Conservation (phyloP, 1,140 invertebrate genomes). For the Druon quercuslanigerum region DNA sequence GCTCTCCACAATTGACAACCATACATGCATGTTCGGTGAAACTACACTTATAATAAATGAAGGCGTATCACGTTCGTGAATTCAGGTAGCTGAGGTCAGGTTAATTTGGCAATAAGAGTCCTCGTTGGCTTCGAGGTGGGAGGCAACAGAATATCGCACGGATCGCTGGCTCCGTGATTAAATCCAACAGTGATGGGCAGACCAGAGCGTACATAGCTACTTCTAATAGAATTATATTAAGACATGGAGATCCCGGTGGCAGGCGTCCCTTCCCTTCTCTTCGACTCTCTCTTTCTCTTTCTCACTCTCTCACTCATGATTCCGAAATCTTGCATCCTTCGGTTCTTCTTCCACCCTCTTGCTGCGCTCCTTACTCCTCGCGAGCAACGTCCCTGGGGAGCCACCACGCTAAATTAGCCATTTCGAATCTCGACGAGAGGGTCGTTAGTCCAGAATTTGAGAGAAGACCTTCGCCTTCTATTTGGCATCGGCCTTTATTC, state of each 20-base stretch:
- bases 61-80: conserved; percentile 15
- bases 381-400: conserved; percentile 61
- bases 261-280: conserved; percentile 50
- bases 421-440: conserved; percentile 71
- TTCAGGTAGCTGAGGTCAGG: conserved; percentile 53
- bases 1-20: conserved; percentile 1
- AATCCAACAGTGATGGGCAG: conserved; percentile 70
- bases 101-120: conserved; percentile 67
- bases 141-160: conserved; percentile 66
- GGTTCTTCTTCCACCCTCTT: conserved; percentile 56
- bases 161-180: conserved; percentile 71
- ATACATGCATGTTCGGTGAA: conserved; percentile 20
- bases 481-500: background rate
- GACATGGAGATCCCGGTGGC: conserved; percentile 60
- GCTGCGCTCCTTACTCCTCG: conserved; percentile 49
- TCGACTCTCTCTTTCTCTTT: conserved; percentile 41
- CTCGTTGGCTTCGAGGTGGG: conserved; percentile 40
- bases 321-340: conserved; percentile 47
- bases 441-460: conserved; percentile 53
- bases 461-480: background rate
- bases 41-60: conserved; percentile 18
- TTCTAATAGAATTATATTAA: conserved; percentile 76
- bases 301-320: conserved; percentile 47
- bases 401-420: conserved; percentile 72
- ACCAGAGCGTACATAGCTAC: conserved; percentile 72